Evolutionary conservation across 64 coral and sea anemone genomes (phyloP), one percentile per base, ranked within the genome.

Genomic region (Stylophora pistillata): DNA sequence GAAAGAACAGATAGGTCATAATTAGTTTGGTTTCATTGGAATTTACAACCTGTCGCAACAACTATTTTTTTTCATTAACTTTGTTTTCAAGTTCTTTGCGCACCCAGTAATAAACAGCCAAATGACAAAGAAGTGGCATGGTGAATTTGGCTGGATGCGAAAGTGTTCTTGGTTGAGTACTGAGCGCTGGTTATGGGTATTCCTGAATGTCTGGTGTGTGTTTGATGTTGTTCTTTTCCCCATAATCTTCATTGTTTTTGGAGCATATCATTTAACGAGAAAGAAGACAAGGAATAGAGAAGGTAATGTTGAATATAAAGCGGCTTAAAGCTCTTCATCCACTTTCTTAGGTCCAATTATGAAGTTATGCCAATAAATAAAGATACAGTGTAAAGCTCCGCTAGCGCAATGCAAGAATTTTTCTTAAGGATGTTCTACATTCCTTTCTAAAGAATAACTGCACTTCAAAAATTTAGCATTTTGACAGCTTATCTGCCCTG

Each of bases 71-170:
- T n/a, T n/a, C n/a, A n/a, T n/a, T n/a, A n/a, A 21, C 5, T 1
- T 60, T 23, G 29, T 84, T 4, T 84, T 84, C 75, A 11, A 90
- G 89, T 82, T 90, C 25, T 58, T 91, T 17, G 41, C 89, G 26
- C 89, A 91, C 81, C 89, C 89, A 74, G 89, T 91, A 13, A 18
- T 91, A 28, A 61, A 74, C 56, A 75, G 74, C 71, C 81, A 84
- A 23, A 83, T 82, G 53, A 74, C 59, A 28, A 53, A 72, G 61
- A 91, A 85, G 54, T 91, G 89, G 89, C 30, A 61, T 27, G 89
- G 89, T 26, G 57, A 74, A 63, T 83, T 79, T 13, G 71, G 34
- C 13, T 58, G 74, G 23, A 73, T 58, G 32, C 18, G n/a, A 4
- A 89, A 71, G 14, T 55, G 57, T 23, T 62, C 55, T 1, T 82